These are phyloP conservation scores for Drosophila nikananu DNA, from an alignment of 1,140 invertebrate genomes.

Conservation along the genomic window DNA sequence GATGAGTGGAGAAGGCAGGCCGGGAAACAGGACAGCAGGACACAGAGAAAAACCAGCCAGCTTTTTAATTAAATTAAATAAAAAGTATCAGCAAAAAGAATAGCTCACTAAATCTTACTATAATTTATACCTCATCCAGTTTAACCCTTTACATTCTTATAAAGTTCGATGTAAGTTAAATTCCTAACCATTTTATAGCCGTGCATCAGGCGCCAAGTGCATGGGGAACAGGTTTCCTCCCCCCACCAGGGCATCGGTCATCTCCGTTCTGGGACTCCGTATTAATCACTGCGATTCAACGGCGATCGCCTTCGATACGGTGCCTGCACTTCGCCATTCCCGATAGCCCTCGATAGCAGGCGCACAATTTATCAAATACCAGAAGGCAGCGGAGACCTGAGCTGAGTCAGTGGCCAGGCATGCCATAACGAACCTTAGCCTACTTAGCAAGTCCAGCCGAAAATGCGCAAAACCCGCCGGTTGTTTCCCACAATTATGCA, in stretches of 20 bases:
- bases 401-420: conserved; percentile 69
- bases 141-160: background rate
- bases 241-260: conserved; percentile 18
- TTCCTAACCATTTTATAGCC: background rate
- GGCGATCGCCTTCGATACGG: conserved; percentile 61
- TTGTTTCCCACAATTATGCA: conserved; percentile 84
- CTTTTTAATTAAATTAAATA: background rate
- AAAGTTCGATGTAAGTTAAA: background rate
- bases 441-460: conserved; percentile 62
- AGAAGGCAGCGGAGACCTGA: conserved; percentile 20
- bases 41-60: background rate
- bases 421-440: conserved; percentile 82
- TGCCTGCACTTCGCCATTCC: conserved; percentile 63
- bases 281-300: conserved; percentile 76
- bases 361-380: conserved; percentile 78
- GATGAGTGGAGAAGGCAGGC: background rate
- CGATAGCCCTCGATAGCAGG: conserved; percentile 60
- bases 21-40: conserved; percentile 3
- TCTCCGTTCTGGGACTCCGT: conserved; percentile 30
- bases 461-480: conserved; percentile 59
- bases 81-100: background rate
- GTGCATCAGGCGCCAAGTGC: conserved; percentile 67
- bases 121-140: background rate
- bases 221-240: conserved; percentile 54
- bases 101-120: accelerated